Base-by-base conservation (phyloP, 92 coral and sea anemone genomes). In the Heliopora coerulea region DNA sequence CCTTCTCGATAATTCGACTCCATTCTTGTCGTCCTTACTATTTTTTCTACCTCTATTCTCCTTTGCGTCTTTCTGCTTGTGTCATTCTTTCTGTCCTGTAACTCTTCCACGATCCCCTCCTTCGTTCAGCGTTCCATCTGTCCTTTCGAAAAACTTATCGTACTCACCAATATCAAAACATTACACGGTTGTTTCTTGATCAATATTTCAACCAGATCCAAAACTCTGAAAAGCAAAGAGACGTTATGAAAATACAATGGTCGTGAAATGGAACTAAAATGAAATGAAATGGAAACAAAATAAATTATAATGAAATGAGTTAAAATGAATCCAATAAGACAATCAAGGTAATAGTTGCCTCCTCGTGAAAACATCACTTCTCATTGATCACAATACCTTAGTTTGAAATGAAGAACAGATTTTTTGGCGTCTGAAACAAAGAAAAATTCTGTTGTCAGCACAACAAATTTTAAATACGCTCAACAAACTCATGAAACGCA, bases 401-500 rank as follows among this genome's bases (percentile, higher is more conserved):
- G 83, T 72, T 93, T 93, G 34, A 93, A 93, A 64, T 93, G 96
- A 8, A 93, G 65, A n/a, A 93, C 63, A 19, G 88, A 85, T 78
- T 87, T 85, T 30, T 78, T 62, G 25, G 87, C 86, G 73, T 90
- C 98, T 93, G 82, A 13, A 75, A 56, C 49, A 83, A 29, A 83
- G 42, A 28, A 14, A 28, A 48, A n/a, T 7, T 12, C 46, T 21
- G 15, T 42, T 48, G 32, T 40, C 74, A 7, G 24, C 56, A 65
- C 15, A 14, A 34, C 54, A 65, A 21, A 21, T 12, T 12, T 37
- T 12, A 37, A 15, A 46, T 7, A 15, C n/a, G n/a, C n/a, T n/a
- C n/a, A n/a, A n/a, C n/a, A n/a, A n/a, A n/a, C n/a, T n/a, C n/a
- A n/a, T n/a, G n/a, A n/a, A n/a, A n/a, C n/a, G n/a, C n/a, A n/a